Evolutionary conservation across 1,140 invertebrate genomes (phyloP).

Genomic region (Apocrypta bakeri): DNA sequence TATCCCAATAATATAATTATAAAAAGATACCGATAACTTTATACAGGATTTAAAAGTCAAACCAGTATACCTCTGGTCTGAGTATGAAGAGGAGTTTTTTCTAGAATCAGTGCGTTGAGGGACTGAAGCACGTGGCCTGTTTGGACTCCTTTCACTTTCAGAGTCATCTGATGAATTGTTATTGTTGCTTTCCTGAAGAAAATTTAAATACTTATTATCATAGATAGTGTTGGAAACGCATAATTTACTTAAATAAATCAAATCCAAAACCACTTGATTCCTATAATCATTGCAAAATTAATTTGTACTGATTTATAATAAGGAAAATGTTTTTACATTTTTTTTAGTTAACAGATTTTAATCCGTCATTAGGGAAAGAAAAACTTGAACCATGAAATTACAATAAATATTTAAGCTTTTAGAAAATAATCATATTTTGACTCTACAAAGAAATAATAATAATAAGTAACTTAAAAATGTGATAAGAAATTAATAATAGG

Average conservation of each 20-base stretch:
- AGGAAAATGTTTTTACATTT: slow-evolving; percentile 22
- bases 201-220: slow-evolving; percentile 47
- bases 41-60: slow-evolving; percentile 55
- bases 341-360: slow-evolving; percentile 1
- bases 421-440: too few relatives aligned
- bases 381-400: slow-evolving; percentile 5
- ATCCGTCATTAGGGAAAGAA: not conserved
- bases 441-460: not conserved
- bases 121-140: slow-evolving; percentile 34
- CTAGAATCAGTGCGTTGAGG: slow-evolving; percentile 56
- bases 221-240: slow-evolving; percentile 32
- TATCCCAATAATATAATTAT: not conserved
- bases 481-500: not conserved
- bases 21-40: not conserved
- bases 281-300: slow-evolving; percentile 21
- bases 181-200: slow-evolving; percentile 72
- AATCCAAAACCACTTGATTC: slow-evolving; percentile 57
- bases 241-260: slow-evolving; percentile 57
- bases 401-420: too few relatives aligned
- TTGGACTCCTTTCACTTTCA: slow-evolving; percentile 64
- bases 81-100: slow-evolving; percentile 55
- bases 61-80: slow-evolving; percentile 72
- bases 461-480: not conserved
- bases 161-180: slow-evolving; percentile 70
- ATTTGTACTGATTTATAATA: slow-evolving; percentile 18